Base-by-base conservation (phyloP, 2,113 vertebrate genomes). In the Mesitornis unicolor region DNA sequence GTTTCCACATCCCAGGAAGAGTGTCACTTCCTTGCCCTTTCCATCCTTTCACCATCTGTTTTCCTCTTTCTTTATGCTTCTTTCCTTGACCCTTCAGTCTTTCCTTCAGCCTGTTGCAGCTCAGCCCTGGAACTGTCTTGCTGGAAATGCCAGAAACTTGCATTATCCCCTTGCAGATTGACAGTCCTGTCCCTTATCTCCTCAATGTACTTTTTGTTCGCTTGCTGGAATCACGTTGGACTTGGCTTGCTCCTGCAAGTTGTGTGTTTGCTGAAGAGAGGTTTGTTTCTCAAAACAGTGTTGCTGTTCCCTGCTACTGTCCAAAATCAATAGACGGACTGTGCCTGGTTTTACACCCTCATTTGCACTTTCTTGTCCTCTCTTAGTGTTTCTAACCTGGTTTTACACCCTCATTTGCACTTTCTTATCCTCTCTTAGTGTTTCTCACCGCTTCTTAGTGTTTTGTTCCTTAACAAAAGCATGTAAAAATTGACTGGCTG, bases 261-360 rank as follows among this genome's bases (percentile, higher is more conserved):
- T 91, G 59, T 50, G 8, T 88, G 35, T 92, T 92, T 94, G 63
- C 89, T 91, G 63, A 83, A 87, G 67, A 68, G 65, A 63, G 2
- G 2, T n/a, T 77, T 77, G 26, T 71, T 77, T 77, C 14, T 4
- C 60, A 81, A 26, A 89, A 84, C 56, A 75, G 20, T 1, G 0
- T 68, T n/a, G 6, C 28, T 69, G 31, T 28, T 91, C 43, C 48
- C 47, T 94, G 31, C 42, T 50, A 65, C 71, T 80, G 24, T 90
- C 89, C 68, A 90, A 60, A 92, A 65, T 53, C 64, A 87, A 54
- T 50, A 77, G 54, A 74, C 57, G 0, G 0, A 29, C 64, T 67
- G 22, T 69, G 28, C 42, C 70, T 68, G n/a, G 13, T 61, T 93
- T 93, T 67, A 80, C 38, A 79, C 9, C 11, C 21, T 54, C 20